Evolutionary conservation across 2,888 invertebrate genomes (phyloP).

Genomic region (Drosophila kanekoi): DNA sequence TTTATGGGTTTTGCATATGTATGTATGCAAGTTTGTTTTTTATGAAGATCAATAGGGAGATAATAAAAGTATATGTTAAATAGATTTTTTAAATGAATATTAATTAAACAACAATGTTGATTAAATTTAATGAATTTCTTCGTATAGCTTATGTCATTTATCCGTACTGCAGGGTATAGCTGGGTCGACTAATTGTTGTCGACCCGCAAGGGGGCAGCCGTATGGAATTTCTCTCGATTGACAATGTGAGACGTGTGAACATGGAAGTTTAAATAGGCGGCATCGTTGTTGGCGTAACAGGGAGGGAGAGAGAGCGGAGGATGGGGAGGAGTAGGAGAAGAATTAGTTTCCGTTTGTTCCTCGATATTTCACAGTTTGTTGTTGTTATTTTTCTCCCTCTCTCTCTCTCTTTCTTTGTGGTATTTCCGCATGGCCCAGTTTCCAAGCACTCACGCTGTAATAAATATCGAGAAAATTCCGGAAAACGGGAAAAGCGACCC

Average conservation of each 20-base stretch:
- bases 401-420: slow-evolving; percentile 18
- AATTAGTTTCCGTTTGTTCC: slow-evolving; percentile 45
- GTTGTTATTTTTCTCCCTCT: slow-evolving; percentile 16
- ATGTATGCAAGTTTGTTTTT: background rate
- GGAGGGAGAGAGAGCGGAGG: background rate
- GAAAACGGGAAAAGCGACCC: slow-evolving; percentile 46
- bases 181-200: background rate
- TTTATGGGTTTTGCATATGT: background rate
- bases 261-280: slow-evolving; percentile 42
- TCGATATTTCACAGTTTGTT: slow-evolving; percentile 32
- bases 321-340: slow-evolving; percentile 8
- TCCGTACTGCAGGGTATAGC: slow-evolving; percentile 8
- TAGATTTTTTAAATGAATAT: no score
- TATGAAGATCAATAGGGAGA: background rate
- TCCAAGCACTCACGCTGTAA: slow-evolving; percentile 52
- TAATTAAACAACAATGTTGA: no score
- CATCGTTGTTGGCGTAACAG: background rate
- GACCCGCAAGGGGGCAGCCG: background rate
- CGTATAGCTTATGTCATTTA: background rate
- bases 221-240: slow-evolving; percentile 37
- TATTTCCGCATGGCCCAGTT: slow-evolving; percentile 72
- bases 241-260: slow-evolving; percentile 47
- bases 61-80: no score
- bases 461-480: slow-evolving; percentile 70
- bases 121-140: no score